A percentile compares a stretch with the other conserved stretches of the same genome.
Evolutionary conservation across 2,113 vertebrate genomes (phyloP).

Genomic region (Poeciliopsis occidentalis): DNA sequence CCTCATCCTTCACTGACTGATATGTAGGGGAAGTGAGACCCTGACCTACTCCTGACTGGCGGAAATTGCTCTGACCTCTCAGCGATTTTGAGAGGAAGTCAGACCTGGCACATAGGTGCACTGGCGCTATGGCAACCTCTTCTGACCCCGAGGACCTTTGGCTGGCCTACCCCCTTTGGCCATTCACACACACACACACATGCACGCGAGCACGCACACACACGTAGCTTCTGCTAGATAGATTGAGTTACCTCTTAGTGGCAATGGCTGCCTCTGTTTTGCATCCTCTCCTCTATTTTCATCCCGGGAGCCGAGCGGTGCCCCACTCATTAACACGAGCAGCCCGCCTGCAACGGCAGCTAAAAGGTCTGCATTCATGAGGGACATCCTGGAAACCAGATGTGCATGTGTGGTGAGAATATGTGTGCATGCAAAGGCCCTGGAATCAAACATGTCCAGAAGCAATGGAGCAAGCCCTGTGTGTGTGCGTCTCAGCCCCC

Average conservation of each 20-base stretch:
- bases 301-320: slow-evolving; percentile 55
- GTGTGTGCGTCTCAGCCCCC: slow-evolving; percentile 45
- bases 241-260: slow-evolving; percentile 66
- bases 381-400: slow-evolving; percentile 72
- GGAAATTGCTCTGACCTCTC: slow-evolving; percentile 81
- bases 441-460: slow-evolving; percentile 29
- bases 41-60: slow-evolving; percentile 74
- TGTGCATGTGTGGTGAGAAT: slow-evolving; percentile 57
- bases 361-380: slow-evolving; percentile 69
- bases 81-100: slow-evolving; percentile 75
- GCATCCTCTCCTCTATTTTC: slow-evolving; percentile 63
- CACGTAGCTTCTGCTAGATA: slow-evolving; percentile 47
- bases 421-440: slow-evolving; percentile 12
- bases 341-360: slow-evolving; percentile 42
- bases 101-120: slow-evolving; percentile 64
- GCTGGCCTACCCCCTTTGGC: slow-evolving; percentile 53
- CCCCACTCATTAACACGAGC: slow-evolving; percentile 73
- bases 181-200: slow-evolving; percentile 56
- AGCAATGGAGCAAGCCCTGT: slow-evolving; percentile 38
- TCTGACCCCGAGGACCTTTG: slow-evolving; percentile 68
- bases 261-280: slow-evolving; percentile 68
- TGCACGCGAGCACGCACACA: slow-evolving; percentile 43
- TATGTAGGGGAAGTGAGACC: slow-evolving; percentile 73
- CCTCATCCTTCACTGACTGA: slow-evolving; percentile 77
- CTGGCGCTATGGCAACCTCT: slow-evolving; percentile 54